Evolutionary conservation across 2,113 vertebrate species (phyloP).

Genomic region (Pelecanus crispus): DNA sequence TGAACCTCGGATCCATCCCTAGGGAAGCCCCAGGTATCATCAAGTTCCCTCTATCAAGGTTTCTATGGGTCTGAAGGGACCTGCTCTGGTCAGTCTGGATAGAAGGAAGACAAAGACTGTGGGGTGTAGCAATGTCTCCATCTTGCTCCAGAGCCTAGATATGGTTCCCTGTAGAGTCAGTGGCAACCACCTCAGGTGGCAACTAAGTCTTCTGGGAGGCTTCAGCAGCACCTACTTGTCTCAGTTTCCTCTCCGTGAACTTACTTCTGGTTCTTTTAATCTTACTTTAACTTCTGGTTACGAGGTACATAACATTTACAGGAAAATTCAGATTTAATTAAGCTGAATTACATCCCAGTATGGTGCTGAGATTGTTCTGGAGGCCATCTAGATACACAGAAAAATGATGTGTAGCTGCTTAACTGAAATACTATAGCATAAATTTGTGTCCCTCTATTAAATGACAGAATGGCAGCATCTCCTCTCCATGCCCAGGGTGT

Average conservation of each 20-base stretch:
- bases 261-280: not conserved
- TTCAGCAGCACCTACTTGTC: not conserved
- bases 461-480: not conserved
- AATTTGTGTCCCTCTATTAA: not conserved
- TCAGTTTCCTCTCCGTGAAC: not conserved
- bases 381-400: not conserved
- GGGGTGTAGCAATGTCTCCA: not conserved
- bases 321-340: slow-evolving; percentile 29
- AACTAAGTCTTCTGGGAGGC: not conserved
- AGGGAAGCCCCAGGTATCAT: not conserved
- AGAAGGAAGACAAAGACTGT: not conserved
- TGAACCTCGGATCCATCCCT: not conserved
- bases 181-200: not conserved
- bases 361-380: not conserved
- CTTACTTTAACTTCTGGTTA: too few relatives aligned
- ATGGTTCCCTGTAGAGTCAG: not conserved
- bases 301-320: not conserved
- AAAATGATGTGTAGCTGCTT: not conserved
- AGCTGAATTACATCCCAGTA: not conserved
- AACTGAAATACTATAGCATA: not conserved
- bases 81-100: not conserved
- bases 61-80: not conserved
- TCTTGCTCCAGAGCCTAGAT: not conserved
- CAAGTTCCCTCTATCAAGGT: not conserved
- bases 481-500: not conserved